These are phyloP conservation scores for Orientallactaga bullata DNA, from an alignment of 2,113 vertebrate genomes.

Conservation along the genomic window DNA sequence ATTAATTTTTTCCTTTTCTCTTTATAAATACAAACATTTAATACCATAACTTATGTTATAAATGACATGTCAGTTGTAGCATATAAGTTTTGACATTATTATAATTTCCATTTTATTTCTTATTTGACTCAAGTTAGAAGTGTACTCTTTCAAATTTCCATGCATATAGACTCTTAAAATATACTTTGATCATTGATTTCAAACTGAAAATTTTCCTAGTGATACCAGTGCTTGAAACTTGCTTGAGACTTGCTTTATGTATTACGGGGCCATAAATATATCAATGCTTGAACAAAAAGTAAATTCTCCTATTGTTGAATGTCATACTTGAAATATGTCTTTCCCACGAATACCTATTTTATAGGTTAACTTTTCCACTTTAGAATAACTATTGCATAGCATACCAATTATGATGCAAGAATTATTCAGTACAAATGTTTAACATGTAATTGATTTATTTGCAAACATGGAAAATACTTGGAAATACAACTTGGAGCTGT, in stretches of 20 bases:
- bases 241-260: background rate
- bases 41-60: background rate
- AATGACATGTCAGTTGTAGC: background rate
- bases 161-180: background rate
- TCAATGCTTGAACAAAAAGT: background rate
- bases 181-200: background rate
- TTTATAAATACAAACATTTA: background rate
- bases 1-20: too few relatives aligned
- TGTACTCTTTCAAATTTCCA: constrained; percentile 28
- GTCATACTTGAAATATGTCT: background rate
- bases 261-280: background rate
- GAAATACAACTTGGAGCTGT: background rate
- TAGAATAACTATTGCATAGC: background rate
- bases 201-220: background rate
- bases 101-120: background rate
- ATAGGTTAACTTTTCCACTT: background rate
- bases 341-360: background rate
- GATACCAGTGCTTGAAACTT: background rate
- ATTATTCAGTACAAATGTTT: background rate
- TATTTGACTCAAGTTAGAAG: background rate
- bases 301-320: constrained; percentile 1
- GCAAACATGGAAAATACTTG: background rate
- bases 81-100: background rate
- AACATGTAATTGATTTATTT: background rate
- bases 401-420: background rate